Base-by-base conservation (phyloP, 2,888 invertebrate genomes). In the Alloplasta piceator region DNA sequence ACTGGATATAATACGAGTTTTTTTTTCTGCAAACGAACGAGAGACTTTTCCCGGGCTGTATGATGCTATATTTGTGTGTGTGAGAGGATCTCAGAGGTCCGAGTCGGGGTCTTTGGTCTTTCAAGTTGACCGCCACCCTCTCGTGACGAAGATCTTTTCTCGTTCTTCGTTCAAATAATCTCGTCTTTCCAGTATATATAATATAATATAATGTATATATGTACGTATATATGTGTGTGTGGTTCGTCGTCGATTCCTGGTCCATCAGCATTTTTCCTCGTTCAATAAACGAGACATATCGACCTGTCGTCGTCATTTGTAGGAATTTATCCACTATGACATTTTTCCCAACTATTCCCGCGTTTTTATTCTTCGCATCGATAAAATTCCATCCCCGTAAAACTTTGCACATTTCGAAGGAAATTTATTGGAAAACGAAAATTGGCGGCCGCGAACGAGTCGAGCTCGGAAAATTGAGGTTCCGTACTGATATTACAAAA, bases 11-110 rank as follows among this genome's bases (percentile, higher is more conserved):
- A 58, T 41, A 58, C 74, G 48, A 50, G 66, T 70, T 66, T 66
- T 66, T 74, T 66, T 48, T 39, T 56, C 7, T 58, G 66, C 66
- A 66, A 74, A 39, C 73, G 16, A 64, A 36, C 73, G 64, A n/a
- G 66, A 46, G 58, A 74, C 56, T 58, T 66, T 50, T 58, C 64
- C 38, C 39, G 58, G 46, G n/a, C 43, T 48, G 41, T 55, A 46
- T 55, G 26, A 26, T 26, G 26, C 52, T 64, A 14, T 46, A 64
- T 14, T n/a, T 60, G 26, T 26, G 26, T 26, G 48, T n/a, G 48
- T 48, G 48, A n/a, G n/a, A 36, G n/a, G 16, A 16, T 60, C 39
- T 71, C 16, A 50, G 36, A 41, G 63, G 63, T 36, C 46, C 41
- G 73, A 26, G 41, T 52, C 48, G 70, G 16, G 14, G 36, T 6